Conservation (phyloP, 2,797 vertebrate genomes). For the Spheniscus humboldti region DNA sequence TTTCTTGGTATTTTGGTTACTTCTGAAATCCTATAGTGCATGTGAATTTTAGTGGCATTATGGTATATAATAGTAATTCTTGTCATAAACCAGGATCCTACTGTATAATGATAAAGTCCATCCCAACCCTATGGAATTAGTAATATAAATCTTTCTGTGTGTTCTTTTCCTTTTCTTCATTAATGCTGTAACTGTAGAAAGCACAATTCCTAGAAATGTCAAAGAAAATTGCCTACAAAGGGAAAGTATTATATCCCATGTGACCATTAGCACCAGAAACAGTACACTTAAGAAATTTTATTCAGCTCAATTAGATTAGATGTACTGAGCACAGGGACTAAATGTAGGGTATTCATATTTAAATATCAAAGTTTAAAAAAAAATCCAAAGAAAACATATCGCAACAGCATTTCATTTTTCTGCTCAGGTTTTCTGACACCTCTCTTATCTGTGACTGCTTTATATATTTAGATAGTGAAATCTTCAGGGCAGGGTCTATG, state of each 20-base stretch:
- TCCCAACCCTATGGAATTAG: not conserved
- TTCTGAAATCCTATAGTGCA: not conserved
- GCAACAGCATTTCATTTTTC: not conserved
- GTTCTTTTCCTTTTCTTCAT: not conserved
- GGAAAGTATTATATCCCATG: not conserved
- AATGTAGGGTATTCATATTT: not conserved
- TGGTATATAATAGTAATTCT: not conserved
- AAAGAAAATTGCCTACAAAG: not conserved
- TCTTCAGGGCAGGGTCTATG: not conserved
- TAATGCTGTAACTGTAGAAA: not conserved
- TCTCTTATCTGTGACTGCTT: not conserved
- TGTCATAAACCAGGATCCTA: not conserved
- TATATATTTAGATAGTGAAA: not conserved
- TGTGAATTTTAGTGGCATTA: not conserved
- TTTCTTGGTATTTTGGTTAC: not conserved
- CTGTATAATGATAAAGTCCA: not conserved
- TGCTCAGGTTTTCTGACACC: not conserved
- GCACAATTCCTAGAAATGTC: not conserved
- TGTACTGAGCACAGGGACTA: not conserved
- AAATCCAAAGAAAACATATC: not conserved
- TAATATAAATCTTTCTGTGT: not conserved
- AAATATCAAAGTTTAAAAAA: not conserved
- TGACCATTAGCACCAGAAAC: not conserved
- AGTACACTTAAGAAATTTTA: not conserved
- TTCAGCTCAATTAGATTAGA: not conserved